Evolutionary conservation across 2,113 vertebrate genomes (phyloP).

Genomic region (Hystrix brachyura): DNA sequence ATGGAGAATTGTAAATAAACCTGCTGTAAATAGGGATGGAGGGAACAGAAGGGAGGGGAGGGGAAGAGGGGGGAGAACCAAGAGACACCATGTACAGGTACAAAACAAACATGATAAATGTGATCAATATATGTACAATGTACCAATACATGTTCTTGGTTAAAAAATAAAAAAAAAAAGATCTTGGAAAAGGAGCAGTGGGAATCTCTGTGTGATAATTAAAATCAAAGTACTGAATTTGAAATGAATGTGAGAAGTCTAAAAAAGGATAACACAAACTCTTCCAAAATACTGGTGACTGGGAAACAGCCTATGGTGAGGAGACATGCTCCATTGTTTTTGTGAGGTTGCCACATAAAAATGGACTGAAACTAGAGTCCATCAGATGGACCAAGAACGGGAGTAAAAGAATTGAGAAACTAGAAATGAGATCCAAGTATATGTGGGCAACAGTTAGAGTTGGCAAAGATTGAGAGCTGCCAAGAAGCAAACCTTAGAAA

Average conservation of each 20-base stretch:
- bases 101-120: too few species aligned
- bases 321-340: neutral
- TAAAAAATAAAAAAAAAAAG: neutral
- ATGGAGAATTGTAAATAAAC: too few species aligned
- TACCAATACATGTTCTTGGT: too few species aligned
- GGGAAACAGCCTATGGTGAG: neutral
- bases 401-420: neutral
- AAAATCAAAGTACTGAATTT: neutral
- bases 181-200: neutral
- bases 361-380: neutral
- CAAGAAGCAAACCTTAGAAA: neutral
- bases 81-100: too few species aligned
- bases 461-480: neutral
- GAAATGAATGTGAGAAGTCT: conserved; percentile 6
- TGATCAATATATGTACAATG: too few species aligned
- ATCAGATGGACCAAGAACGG: neutral
- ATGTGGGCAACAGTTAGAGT: neutral
- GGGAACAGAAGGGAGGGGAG: too few species aligned
- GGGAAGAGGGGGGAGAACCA: too few species aligned
- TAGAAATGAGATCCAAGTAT: neutral
- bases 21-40: too few species aligned
- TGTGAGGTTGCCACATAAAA: neutral
- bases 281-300: neutral
- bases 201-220: conserved; percentile 27
- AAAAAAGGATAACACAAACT: neutral